These are phyloP conservation scores for Eupithecia tripunctaria DNA, from an alignment of 2,888 invertebrate species.

Conservation along the genomic window DNA sequence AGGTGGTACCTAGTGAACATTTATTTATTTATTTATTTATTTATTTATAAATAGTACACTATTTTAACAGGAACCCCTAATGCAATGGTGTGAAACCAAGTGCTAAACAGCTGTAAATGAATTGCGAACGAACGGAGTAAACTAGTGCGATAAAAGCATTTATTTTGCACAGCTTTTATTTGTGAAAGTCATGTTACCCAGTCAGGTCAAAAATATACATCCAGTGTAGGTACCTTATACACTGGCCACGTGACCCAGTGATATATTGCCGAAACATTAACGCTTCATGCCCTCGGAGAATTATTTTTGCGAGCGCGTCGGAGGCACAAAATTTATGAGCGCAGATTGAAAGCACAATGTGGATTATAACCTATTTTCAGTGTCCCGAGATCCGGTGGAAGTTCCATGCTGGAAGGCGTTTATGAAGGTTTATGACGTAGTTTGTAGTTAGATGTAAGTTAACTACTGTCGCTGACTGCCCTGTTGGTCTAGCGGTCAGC, in stretches of 20 bases:
- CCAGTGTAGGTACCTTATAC: background rate
- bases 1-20: no score
- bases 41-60: no score
- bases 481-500: no score
- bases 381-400: conserved; percentile 6
- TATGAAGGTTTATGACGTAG: background rate
- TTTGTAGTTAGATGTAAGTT: background rate
- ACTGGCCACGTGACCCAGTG: conserved; percentile 9
- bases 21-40: no score
- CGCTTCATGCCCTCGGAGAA: conserved; percentile 10
- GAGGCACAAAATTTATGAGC: conserved; percentile 25
- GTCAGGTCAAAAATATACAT: conserved; percentile 4
- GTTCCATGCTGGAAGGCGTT: background rate
- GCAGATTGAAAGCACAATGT: conserved; percentile 26
- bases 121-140: no score
- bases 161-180: background rate
- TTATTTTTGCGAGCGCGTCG: conserved; percentile 27
- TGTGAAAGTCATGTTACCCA: background rate
- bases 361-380: conserved; percentile 24
- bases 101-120: no score
- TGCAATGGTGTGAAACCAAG: no score
- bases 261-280: conserved; percentile 30
- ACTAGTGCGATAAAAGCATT: no score
- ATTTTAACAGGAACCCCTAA: no score
- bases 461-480: no score